These are phyloP conservation scores for Narcine bancroftii DNA, from an alignment of 2,113 vertebrate genomes.

Conservation along the genomic window DNA sequence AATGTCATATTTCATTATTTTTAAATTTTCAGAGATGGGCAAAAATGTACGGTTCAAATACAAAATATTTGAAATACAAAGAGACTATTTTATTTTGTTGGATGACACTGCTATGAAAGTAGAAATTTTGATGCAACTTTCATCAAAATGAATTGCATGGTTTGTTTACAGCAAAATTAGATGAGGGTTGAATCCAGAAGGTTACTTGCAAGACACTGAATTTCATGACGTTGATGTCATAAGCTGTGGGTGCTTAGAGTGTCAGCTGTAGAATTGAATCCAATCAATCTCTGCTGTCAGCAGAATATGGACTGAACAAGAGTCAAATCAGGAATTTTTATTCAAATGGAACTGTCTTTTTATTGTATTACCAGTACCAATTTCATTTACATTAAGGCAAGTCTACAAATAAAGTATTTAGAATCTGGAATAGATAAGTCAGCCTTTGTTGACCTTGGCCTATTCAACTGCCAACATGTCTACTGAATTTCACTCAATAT, in stretches of 20 bases:
- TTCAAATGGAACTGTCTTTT: not conserved
- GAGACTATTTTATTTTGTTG: not conserved
- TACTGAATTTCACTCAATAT: not conserved
- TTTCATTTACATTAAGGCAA: not conserved
- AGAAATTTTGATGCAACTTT: not conserved
- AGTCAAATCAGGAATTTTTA: not conserved
- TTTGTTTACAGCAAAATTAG: not conserved
- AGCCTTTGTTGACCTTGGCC: not conserved
- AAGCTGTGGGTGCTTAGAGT: not conserved
- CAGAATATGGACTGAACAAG: not conserved
- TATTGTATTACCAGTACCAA: not conserved
- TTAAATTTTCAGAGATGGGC: not conserved
- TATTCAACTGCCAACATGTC: not conserved
- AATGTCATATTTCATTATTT: not conserved
- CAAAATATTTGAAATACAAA: not conserved
- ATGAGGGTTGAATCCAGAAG: not conserved
- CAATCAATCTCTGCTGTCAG: not conserved
- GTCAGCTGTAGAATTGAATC: not conserved
- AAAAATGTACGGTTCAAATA: not conserved
- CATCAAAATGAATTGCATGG: not conserved
- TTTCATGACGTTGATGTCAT: not conserved
- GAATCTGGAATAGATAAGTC: not conserved
- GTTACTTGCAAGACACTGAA: not conserved
- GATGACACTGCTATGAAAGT: not conserved
- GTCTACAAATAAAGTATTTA: not conserved